phyloP scores from a whole-genome alignment of 2,888 invertebrate genomes.

The Ichneumoninae sp. region DNA sequence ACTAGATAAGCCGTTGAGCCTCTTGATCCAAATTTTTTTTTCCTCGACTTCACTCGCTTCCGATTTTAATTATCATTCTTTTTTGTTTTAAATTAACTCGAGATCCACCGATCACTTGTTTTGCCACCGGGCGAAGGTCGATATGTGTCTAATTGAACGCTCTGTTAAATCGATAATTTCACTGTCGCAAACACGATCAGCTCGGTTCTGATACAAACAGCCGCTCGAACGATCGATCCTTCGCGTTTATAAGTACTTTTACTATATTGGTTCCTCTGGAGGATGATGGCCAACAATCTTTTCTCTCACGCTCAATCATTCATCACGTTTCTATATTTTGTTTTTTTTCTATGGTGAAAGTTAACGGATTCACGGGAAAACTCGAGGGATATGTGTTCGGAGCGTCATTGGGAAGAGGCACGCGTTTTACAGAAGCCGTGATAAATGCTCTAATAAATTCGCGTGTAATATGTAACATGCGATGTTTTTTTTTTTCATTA shows the following conservation, averaged over 20 bases:
- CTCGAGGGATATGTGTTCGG: conserved; percentile 64
- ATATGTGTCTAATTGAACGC: conserved; percentile 61
- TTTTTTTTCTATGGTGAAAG: conserved; percentile 40
- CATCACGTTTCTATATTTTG: conserved; percentile 5
- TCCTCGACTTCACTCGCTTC: conserved; percentile 5
- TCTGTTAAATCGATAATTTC: conserved; percentile 57
- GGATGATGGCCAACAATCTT: conserved; percentile 42
- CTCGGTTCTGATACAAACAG: conserved; percentile 31
- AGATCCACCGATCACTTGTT: conserved; percentile 62
- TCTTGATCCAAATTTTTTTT: conserved; percentile 39
- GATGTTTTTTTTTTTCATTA: conserved; percentile 26
- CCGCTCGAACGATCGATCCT: conserved; percentile 45
- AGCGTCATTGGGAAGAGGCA: conserved; percentile 65
- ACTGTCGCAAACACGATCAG: conserved; percentile 39
- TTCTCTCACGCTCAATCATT: conserved; percentile 28
- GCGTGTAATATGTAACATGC: conserved; percentile 44
- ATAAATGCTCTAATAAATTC: conserved; percentile 57
- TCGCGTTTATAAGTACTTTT: conserved; percentile 33
- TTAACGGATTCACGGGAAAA: conserved; percentile 33
- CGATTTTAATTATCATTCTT: conserved; percentile 3
- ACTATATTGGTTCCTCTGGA: conserved; percentile 42
- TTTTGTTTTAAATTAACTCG: conserved; percentile 43
- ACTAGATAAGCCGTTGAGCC: conserved; percentile 56
- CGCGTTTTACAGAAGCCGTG: conserved; percentile 68
- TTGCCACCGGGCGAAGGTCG: conserved; percentile 43